Evolutionary conservation across 2,113 vertebrate genomes (phyloP), one percentile per base, ranked within the genome.

Genomic region (Steatornis caripensis): DNA sequence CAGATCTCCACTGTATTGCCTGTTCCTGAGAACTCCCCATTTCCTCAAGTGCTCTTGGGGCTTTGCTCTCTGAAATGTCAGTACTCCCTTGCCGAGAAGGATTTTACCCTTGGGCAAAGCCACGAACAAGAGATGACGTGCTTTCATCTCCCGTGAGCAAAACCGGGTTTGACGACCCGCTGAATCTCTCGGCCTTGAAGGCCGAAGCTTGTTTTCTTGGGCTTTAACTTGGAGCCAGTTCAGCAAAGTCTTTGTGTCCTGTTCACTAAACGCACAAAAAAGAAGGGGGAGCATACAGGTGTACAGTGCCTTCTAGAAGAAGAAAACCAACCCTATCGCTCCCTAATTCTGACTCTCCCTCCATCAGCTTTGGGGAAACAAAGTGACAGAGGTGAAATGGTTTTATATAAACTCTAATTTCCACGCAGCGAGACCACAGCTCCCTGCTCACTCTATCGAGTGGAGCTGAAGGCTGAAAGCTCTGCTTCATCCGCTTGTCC

Each of bases 371-470:
- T 70, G 55, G 66, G 91, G 65, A 66, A 82, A 51, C 0, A 1
- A 26, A 78, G 75, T 11, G 83, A 6, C 74, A 51, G 83, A 85
- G 83, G 51, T 70, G 94, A 49, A 86, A n/a, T 6, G 16, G 49
- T 64, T 82, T 70, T 43, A 24, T 70, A 29, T 51, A 26, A 75
- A 55, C 20, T 4, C 0, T 19, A 5, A 57, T 89, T 83, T 48
- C 61, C 39, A 29, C 39, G 12, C 60, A 1, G 21, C 2, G 39
- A 54, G 87, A 9, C 0, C 4, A 15, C 26, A 8, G 62, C 19
- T 88, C 69, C 19, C 39, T 18, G 36, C 79, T 84, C 23, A 0
- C 78, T 74, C 49, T 14, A 3, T 6, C 32, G 5, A 5, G 48
- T 1, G 0, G 54, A 49, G 84, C 64, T 78, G 69, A 27, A 36